Evolutionary conservation across 1,140 invertebrate species (phyloP).

Genomic region (Drosophila lacertosa): DNA sequence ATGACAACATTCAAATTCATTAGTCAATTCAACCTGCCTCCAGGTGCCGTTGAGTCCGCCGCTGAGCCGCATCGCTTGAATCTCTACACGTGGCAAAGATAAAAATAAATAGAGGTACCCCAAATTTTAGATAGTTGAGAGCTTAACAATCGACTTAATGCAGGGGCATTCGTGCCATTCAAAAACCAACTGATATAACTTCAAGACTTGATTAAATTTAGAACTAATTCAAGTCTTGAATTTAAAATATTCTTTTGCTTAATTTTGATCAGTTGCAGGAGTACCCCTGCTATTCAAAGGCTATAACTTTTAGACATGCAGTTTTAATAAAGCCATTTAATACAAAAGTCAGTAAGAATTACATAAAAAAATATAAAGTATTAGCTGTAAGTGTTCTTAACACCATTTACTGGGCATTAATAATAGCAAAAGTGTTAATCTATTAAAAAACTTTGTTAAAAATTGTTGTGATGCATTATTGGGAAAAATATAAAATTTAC

Average conservation of each 20-base stretch:
- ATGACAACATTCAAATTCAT: conserved; percentile 56
- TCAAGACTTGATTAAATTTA: background rate
- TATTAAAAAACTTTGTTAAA: background rate
- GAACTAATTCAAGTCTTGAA: background rate
- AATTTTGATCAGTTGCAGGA: background rate
- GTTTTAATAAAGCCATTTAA: background rate
- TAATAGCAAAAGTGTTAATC: background rate
- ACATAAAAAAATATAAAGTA: background rate
- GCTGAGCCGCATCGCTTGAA: conserved; percentile 80
- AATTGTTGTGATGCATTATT: background rate
- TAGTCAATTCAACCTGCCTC: conserved; percentile 79
- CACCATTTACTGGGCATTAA: background rate
- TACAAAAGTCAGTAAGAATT: background rate
- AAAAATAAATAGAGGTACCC: conserved; percentile 64
- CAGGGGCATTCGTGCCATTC: background rate
- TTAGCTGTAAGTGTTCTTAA: background rate
- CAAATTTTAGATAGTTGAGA: conserved; percentile 34
- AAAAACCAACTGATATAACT: background rate
- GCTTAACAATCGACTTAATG: conserved; percentile 9
- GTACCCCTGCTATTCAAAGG: background rate
- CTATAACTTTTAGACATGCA: conserved; percentile 10
- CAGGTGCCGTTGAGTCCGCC: conserved; percentile 71
- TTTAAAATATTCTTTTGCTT: background rate
- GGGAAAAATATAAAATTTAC: too few species aligned
- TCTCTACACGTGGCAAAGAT: conserved; percentile 67